Evolutionary conservation across 2,797 vertebrate species (phyloP).

Genomic region (Micrastur ruficollis): DNA sequence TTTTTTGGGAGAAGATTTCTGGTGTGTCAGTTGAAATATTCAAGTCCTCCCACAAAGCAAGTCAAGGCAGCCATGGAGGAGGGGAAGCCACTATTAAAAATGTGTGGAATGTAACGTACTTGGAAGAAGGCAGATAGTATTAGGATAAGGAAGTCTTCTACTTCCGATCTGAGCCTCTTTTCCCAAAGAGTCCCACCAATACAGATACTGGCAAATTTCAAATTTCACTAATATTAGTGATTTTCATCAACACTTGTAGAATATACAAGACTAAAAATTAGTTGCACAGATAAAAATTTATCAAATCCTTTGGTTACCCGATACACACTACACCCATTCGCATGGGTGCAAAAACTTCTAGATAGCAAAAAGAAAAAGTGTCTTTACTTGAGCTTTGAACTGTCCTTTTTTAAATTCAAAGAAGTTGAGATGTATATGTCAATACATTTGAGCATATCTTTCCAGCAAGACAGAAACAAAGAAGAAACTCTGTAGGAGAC

Average conservation of each 20-base stretch:
- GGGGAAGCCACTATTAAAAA: conserved; percentile 46
- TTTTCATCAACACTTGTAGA: not conserved
- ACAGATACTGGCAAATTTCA: not conserved
- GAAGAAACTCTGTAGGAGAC: not conserved
- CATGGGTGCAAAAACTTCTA: not conserved
- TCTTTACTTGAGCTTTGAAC: not conserved
- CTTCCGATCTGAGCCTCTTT: not conserved
- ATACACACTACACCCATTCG: not conserved
- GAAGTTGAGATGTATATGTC: not conserved
- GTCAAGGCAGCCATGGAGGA: conserved; percentile 51
- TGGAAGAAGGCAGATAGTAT: not conserved
- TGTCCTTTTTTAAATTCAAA: not conserved
- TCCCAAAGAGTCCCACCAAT: not conserved
- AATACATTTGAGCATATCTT: not conserved
- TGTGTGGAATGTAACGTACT: conserved; percentile 60
- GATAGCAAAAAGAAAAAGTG: not conserved
- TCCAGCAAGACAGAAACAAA: not conserved
- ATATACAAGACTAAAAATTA: not conserved
- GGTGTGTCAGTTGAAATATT: not conserved
- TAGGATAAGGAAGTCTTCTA: not conserved
- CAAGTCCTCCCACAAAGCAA: conserved; percentile 29
- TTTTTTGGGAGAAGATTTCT: not conserved
- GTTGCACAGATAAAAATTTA: not conserved
- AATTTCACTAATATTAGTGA: not conserved
- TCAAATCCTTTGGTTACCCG: not conserved